A percentile compares a stretch with the other conserved stretches of the same genome.
Conservation (phyloP, 2,113 vertebrate genomes). For the Symphodus melops region DNA sequence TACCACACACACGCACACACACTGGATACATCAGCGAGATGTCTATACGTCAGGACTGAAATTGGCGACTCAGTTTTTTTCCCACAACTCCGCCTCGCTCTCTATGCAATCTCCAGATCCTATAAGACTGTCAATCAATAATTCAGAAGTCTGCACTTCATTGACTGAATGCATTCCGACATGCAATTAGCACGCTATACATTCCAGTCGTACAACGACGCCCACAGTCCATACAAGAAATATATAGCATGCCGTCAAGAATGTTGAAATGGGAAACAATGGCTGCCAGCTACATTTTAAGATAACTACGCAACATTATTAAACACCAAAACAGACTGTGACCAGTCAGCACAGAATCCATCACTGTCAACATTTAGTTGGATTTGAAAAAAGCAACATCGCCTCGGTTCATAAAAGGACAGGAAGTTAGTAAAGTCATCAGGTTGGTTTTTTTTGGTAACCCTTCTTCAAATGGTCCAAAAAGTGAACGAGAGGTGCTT, state of each 20-base stretch:
- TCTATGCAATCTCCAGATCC: slow-evolving; percentile 6
- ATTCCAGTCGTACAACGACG: slow-evolving; percentile 16
- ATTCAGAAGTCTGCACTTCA: slow-evolving; percentile 33
- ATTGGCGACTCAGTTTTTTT: background rate
- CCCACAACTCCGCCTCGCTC: slow-evolving; percentile 8
- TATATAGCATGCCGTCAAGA: background rate
- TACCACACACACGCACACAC: slow-evolving; percentile 21
- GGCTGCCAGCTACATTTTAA: slow-evolving; percentile 40
- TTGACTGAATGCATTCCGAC: slow-evolving; percentile 9
- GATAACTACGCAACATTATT: background rate
- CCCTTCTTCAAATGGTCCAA: too few relatives aligned
- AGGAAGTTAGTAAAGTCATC: too few relatives aligned
- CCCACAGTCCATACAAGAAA: background rate
- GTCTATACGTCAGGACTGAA: slow-evolving; percentile 24
- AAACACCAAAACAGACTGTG: too few relatives aligned
- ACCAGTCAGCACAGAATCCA: too few relatives aligned
- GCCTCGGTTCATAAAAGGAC: too few relatives aligned
- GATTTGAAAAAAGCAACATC: too few relatives aligned
- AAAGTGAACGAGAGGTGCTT: too few relatives aligned
- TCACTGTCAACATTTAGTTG: too few relatives aligned
- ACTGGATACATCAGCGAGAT: slow-evolving; percentile 2
- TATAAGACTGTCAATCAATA: slow-evolving; percentile 55
- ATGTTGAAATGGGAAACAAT: slow-evolving; percentile 17
- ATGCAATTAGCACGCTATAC: slow-evolving; percentile 29
- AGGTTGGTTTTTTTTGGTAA: too few relatives aligned